Evolutionary conservation across 2,888 invertebrate species (phyloP).

Genomic region (Aproaerema taeniolella): DNA sequence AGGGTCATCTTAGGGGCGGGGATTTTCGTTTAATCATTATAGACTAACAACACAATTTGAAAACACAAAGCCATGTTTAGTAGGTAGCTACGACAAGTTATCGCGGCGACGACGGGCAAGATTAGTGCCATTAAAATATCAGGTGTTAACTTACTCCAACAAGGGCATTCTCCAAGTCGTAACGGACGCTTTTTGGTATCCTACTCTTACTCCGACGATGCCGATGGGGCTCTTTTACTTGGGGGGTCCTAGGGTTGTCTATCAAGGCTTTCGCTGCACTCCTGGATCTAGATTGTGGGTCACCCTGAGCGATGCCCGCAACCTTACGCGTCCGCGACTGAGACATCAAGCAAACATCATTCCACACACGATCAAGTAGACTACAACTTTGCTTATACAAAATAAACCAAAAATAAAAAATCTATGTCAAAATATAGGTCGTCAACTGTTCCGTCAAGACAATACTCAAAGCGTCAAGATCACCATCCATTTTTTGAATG

Average conservation of each 20-base stretch:
- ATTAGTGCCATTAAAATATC: too few relatives aligned
- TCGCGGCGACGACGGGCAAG: too few relatives aligned
- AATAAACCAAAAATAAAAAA: slow-evolving; percentile 38
- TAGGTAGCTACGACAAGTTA: too few relatives aligned
- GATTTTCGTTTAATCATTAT: too few relatives aligned
- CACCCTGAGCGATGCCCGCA: slow-evolving; percentile 15
- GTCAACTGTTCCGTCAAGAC: slow-evolving; percentile 40
- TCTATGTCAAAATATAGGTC: slow-evolving; percentile 32
- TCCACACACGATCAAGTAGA: slow-evolving; percentile 7
- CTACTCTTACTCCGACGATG: slow-evolving; percentile 34
- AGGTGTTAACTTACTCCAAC: slow-evolving; percentile 55
- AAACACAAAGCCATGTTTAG: too few relatives aligned
- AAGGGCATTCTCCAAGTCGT: slow-evolving; percentile 62
- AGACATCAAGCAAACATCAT: slow-evolving; percentile 30
- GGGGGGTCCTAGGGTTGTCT: too few relatives aligned
- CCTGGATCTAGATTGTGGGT: slow-evolving; percentile 15
- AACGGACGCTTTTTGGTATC: slow-evolving; percentile 51
- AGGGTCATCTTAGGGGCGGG: too few relatives aligned
- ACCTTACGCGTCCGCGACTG: slow-evolving; percentile 32
- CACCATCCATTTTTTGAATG: too few relatives aligned
- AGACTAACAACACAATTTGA: too few relatives aligned
- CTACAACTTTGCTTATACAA: slow-evolving; percentile 29
- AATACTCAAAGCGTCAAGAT: too few relatives aligned
- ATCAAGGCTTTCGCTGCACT: slow-evolving; percentile 24
- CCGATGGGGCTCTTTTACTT: neutral